Evolutionary conservation across 2,797 vertebrate species (phyloP), one percentile per base, ranked within the genome.

Genomic region (Acanthopagrus latus): DNA sequence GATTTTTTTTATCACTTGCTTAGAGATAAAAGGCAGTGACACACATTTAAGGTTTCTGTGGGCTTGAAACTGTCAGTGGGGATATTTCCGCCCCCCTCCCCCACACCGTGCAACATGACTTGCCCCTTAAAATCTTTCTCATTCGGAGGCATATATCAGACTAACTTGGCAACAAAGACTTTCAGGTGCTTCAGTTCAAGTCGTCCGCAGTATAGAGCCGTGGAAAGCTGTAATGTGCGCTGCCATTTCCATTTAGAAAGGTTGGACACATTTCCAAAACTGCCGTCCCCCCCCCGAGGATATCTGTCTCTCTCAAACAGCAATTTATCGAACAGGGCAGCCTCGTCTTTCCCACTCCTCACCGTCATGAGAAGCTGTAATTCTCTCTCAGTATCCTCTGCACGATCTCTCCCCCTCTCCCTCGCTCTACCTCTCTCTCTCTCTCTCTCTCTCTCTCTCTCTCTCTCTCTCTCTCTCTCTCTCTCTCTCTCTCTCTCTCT

Each of bases 311-410:
- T 89, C 86, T 93, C 89, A 82, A 90, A 87, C 76, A 88, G 84
- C 81, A 89, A 89, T 91, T 89, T 90, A 91, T 91, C 47, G 88
- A 93, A 79, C 86, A 78, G 87, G 90, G 86, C 82, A 91, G 82
- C 76, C 80, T 92, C 76, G 66, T 90, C 83, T 86, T 83, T 86
- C 84, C 85, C 88, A 75, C 87, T 92, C 85, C 85, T 88, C 86
- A 65, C 82, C 85, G 70, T 92, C 91, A 93, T 93, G 88, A 93
- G 90, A 93, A 82, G 85, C 92, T 90, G 86, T 91, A 92, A 91
- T 89, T 92, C 87, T 89, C 91, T 90, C 92, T 96, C 94, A 91
- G 94, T 94, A 95, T 92, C 95, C 93, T 79, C 92, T 4, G 94
- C 95, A 94, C 94, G 91, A 94, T 89, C 92, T 91, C 88, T 84